phyloP scores from a whole-genome alignment of 2,113 vertebrate genomes.

The Gopherus flavomarginatus region DNA sequence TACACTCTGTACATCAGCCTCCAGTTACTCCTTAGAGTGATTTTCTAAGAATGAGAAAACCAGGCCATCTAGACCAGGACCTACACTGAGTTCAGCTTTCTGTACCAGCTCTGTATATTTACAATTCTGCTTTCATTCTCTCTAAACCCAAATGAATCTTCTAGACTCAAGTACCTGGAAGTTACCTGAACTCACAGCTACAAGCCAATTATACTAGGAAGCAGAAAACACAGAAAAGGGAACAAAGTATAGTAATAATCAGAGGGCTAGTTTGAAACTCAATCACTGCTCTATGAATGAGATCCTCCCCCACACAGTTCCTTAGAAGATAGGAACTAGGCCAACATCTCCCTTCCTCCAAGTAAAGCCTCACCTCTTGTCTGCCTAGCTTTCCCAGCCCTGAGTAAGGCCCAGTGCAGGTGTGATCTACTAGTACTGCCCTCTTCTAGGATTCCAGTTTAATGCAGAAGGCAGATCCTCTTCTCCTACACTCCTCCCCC shows the following conservation, averaged over 20 bases:
- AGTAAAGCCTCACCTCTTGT: not conserved
- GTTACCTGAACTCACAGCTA: too few relatives aligned
- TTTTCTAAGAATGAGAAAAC: not conserved
- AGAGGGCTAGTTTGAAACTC: not conserved
- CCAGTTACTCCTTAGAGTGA: not conserved
- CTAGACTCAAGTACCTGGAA: not conserved
- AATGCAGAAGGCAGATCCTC: not conserved
- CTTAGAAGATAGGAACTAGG: too few relatives aligned
- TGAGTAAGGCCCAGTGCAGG: not conserved
- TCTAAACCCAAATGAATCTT: not conserved
- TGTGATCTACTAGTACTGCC: not conserved
- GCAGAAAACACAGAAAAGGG: not conserved
- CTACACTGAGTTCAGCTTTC: not conserved
- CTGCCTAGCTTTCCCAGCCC: not conserved
- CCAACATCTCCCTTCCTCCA: too few relatives aligned
- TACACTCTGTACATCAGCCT: not conserved
- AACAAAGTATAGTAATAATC: not conserved
- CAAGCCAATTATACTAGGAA: not conserved
- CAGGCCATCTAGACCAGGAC: not conserved
- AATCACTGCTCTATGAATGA: not conserved
- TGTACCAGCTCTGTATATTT: not conserved
- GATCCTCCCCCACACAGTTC: not conserved
- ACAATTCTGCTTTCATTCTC: not conserved
- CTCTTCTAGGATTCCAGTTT: not conserved
- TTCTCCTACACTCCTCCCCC: not conserved